These are phyloP conservation scores for Idaea biselata DNA, from an alignment of 2,888 invertebrate genomes.

Conservation along the genomic window DNA sequence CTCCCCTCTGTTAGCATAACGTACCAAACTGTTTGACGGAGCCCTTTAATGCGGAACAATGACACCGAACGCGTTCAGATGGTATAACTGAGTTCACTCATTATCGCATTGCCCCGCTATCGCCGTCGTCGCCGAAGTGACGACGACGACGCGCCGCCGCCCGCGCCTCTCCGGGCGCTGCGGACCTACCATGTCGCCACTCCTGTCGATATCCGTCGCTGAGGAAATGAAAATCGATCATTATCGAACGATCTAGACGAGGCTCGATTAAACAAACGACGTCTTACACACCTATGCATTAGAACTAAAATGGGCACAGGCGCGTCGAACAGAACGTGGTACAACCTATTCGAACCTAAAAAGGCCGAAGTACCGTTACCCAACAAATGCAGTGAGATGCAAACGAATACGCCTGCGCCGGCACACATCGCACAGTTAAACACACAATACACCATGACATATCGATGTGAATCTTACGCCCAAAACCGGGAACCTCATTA, in stretches of 20 bases:
- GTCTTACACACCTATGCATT: conserved; percentile 16
- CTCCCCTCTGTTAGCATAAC: conserved; percentile 67
- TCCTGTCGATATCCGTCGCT: conserved; percentile 8
- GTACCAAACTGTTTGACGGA: conserved; percentile 49
- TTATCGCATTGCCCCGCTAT: conserved; percentile 8
- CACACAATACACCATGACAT: conserved; percentile 46
- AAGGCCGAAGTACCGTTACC: conserved; percentile 60
- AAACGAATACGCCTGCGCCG: conserved; percentile 41
- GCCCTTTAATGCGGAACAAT: conserved; percentile 45
- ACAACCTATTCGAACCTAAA: conserved; percentile 46
- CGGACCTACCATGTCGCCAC: not conserved
- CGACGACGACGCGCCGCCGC: not conserved
- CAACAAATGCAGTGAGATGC: conserved; percentile 56
- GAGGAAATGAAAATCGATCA: conserved; percentile 11
- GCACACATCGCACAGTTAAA: conserved; percentile 49
- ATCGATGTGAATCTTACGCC: conserved; percentile 41
- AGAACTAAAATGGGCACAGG: conserved; percentile 29
- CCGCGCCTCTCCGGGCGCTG: not conserved
- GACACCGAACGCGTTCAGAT: conserved; percentile 27
- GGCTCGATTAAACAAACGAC: conserved; percentile 13
- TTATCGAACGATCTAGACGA: conserved; percentile 16
- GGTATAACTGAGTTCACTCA: conserved; percentile 17
- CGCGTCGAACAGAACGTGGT: conserved; percentile 35
- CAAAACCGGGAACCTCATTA: conserved; percentile 38
- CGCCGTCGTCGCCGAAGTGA: not conserved